Conservation (phyloP, 2,888 invertebrate species). For the Deilephila elpenor region DNA sequence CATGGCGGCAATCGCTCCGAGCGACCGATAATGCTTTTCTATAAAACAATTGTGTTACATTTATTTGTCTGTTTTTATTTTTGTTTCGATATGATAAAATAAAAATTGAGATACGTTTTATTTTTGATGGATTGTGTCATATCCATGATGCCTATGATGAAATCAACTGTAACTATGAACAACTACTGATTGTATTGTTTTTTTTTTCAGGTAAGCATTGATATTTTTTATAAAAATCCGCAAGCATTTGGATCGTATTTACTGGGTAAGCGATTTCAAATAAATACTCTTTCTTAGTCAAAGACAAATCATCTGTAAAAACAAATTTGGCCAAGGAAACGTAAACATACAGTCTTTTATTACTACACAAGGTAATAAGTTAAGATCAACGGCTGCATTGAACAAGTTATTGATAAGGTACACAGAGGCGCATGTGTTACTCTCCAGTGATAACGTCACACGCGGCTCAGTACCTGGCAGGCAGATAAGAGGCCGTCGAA, state of each 20-base stretch:
- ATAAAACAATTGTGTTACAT: not conserved
- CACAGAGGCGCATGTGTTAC: constrained; percentile 9
- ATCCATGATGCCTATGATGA: not conserved
- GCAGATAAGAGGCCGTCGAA: constrained; percentile 30
- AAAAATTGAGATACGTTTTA: not conserved
- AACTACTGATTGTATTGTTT: not conserved
- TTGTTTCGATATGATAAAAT: not conserved
- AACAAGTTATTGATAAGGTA: constrained; percentile 21
- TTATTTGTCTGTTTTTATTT: not conserved
- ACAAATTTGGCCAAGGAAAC: not conserved
- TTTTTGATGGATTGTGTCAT: not conserved
- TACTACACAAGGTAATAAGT: not conserved
- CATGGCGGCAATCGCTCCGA: constrained; percentile 42
- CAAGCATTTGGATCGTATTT: not conserved
- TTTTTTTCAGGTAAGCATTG: constrained; percentile 17
- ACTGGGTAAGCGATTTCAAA: not conserved
- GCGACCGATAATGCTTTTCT: constrained; percentile 27
- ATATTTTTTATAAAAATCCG: not conserved
- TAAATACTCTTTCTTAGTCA: not conserved
- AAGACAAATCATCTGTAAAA: not conserved
- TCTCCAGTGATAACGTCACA: constrained; percentile 2
- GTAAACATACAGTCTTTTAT: constrained; percentile 26
- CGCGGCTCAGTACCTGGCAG: constrained; percentile 30
- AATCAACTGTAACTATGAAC: not conserved
- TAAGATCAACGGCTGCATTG: not conserved